phyloP scores from a whole-genome alignment of 2,797 vertebrate genomes.

The Psittacula derbiana region DNA sequence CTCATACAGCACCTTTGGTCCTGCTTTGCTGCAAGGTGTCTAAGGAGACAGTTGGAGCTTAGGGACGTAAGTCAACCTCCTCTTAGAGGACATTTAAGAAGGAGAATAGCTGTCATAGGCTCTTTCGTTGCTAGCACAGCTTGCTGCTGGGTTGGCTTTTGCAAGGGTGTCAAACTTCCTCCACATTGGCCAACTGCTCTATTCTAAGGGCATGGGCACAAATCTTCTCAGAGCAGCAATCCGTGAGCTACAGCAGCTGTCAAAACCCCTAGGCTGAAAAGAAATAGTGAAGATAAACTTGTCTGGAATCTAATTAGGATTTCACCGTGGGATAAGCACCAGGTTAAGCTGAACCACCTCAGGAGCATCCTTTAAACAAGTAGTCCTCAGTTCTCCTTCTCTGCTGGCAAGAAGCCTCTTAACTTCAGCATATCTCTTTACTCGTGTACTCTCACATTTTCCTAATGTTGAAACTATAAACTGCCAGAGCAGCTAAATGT shows the following conservation, averaged over 20 bases:
- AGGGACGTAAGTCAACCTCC: background rate
- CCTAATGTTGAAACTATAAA: constrained; percentile 23
- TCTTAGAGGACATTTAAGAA: background rate
- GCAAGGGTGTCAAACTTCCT: background rate
- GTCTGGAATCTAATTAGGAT: background rate
- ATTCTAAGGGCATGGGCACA: background rate
- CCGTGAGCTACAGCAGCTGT: background rate
- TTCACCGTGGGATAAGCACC: background rate
- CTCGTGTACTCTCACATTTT: constrained; percentile 3
- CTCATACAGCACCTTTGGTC: background rate
- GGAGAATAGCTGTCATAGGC: background rate
- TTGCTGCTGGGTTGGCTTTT: background rate
- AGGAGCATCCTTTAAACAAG: constrained; percentile 28
- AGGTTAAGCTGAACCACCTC: background rate
- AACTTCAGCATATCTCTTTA: background rate
- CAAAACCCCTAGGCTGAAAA: background rate
- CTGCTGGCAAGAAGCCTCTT: constrained; percentile 12
- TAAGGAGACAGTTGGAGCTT: background rate
- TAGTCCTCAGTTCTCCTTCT: constrained; percentile 4
- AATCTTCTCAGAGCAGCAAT: fast-evolving
- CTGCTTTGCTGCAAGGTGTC: background rate
- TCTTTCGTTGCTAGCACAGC: background rate
- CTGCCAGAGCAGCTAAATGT: constrained; percentile 1
- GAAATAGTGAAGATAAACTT: background rate
- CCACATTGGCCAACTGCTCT: background rate